A percentile compares a stretch with the other conserved stretches of the same genome.
Conservation (phyloP, 23 tunicate species). For the Phallusia fumigata region DNA sequence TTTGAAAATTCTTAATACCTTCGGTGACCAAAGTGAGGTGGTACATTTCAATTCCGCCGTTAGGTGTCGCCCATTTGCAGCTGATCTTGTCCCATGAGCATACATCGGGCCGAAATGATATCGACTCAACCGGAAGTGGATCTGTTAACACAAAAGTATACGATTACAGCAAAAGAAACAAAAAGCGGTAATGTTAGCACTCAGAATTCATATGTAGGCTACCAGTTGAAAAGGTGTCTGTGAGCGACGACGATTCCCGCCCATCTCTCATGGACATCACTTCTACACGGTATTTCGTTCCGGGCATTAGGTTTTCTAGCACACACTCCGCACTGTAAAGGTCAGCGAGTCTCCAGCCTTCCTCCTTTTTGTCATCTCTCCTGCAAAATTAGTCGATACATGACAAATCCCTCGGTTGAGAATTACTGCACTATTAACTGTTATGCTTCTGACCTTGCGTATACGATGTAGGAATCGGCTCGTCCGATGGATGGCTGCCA, state of each 20-base stretch:
- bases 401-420: too few species aligned
- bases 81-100: slow-evolving; percentile 38
- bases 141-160: background rate
- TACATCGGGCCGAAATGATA: slow-evolving; percentile 30
- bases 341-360: slow-evolving; percentile 43
- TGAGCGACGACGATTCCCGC: slow-evolving; percentile 55
- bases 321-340: slow-evolving; percentile 30
- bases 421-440: background rate
- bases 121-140: slow-evolving; percentile 30
- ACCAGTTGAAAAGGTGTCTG: slow-evolving; percentile 49
- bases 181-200: too few species aligned
- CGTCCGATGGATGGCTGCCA: slow-evolving; percentile 69
- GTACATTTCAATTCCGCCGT: slow-evolving; percentile 68
- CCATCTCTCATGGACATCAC: slow-evolving; percentile 70
- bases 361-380: slow-evolving; percentile 52
- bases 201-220: too few species aligned
- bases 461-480: slow-evolving; percentile 48
- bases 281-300: slow-evolving; percentile 47
- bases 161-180: background rate
- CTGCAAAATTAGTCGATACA: too few species aligned
- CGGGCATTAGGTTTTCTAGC: slow-evolving; percentile 54
- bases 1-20: slow-evolving; percentile 31
- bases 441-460: slow-evolving; percentile 24
- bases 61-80: slow-evolving; percentile 49
- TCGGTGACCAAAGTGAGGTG: slow-evolving; percentile 24